Conservation (phyloP, 2,888 invertebrate genomes). For the Conchocele bisecta region DNA sequence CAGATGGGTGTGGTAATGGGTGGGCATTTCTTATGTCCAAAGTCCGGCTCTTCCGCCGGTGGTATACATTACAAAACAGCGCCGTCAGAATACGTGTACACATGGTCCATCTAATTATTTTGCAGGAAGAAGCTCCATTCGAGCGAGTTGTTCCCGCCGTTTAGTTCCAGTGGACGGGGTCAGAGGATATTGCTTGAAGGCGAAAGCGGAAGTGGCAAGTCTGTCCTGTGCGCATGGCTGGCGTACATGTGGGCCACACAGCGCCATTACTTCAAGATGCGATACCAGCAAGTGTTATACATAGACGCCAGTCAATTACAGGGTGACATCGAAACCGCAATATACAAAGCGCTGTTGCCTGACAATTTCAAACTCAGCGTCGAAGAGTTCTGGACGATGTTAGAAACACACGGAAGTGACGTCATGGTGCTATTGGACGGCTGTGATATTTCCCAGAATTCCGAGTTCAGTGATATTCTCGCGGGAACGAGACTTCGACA, state of each 20-base stretch:
- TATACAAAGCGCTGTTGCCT: conserved; percentile 69
- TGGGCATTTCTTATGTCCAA: too few species aligned
- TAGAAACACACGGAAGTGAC: conserved; percentile 66
- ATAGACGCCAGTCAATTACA: conserved; percentile 58
- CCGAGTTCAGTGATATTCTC: conserved; percentile 61
- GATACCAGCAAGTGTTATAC: conserved; percentile 65
- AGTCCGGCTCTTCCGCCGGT: too few species aligned
- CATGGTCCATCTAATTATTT: too few species aligned
- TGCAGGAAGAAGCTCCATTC: conserved; percentile 63
- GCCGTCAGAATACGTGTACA: too few species aligned
- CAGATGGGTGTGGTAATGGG: too few species aligned
- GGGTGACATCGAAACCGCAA: conserved; percentile 52
- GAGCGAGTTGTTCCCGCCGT: conserved; percentile 62
- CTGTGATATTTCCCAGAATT: conserved; percentile 57
- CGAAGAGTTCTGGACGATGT: conserved; percentile 70
- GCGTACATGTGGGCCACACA: conserved; percentile 74
- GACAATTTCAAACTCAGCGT: conserved; percentile 63
- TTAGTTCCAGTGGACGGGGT: conserved; percentile 58
- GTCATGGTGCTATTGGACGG: conserved; percentile 75
- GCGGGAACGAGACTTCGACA: conserved; percentile 59
- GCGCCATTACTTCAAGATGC: conserved; percentile 58
- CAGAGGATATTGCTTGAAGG: conserved; percentile 74
- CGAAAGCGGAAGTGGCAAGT: conserved; percentile 76
- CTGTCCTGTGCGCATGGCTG: conserved; percentile 71
- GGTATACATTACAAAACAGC: too few species aligned